Evolutionary conservation across 2,113 vertebrate species (phyloP), one percentile per base, ranked within the genome.

Genomic region (Leucopternis melanops): DNA sequence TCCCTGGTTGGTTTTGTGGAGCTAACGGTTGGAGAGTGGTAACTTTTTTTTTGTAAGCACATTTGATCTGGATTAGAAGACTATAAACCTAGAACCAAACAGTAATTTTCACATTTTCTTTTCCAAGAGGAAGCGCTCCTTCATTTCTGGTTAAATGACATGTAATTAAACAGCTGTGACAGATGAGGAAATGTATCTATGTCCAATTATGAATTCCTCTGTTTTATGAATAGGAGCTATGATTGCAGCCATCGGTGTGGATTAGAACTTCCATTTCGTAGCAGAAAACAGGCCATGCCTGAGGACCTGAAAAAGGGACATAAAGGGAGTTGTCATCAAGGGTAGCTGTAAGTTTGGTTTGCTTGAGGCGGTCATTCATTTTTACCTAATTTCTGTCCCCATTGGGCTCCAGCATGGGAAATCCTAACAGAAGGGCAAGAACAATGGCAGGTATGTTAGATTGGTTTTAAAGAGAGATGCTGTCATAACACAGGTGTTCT

Each of bases 361-460:
- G 38, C 70, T 86, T 0, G 2, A 86, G 67, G 42, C 29, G n/a
- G 21, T 61, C 1, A 9, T 54, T 73, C 0, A 0, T 25, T 94
- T 77, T 57, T 70, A 36, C 44, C 6, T 72, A 3, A 38, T 58
- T 90, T 94, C 63, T 81, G 7, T 75, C 20, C 13, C 19, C 90
- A 0, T 54, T 91, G 40, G 44, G 57, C 40, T 55, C 29, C 47
- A 79, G 29, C 44, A 6, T 55, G 49, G 69, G 16, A 59, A 94
- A 55, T 71, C 47, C 26, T 32, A 61, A 70, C 13, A 63, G n/a
- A 62, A 69, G 21, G 9, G n/a, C 5, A 13, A 77, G 59, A 86
- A 71, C 16, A 58, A 21, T 1, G 3, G 16, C 52, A 47, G 8
- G 6, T 69, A 11, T 20, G 10, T 50, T 50, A 86, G n/a, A 40